Evolutionary conservation across 1,140 invertebrate species (phyloP).

Genomic region (Pseudomyrmex sp.): DNA sequence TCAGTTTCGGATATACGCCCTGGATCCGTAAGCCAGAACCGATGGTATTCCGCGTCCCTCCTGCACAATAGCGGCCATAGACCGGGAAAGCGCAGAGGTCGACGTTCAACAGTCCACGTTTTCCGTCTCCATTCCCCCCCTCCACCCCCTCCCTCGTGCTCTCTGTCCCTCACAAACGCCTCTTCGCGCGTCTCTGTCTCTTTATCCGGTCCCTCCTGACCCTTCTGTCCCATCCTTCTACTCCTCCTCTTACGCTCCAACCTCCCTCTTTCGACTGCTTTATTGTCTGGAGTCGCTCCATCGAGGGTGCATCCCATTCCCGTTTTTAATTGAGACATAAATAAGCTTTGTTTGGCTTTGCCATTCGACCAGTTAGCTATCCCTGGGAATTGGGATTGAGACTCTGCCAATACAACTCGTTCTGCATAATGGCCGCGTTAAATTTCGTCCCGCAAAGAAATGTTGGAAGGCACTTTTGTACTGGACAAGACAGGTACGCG

Average conservation of each 20-base stretch:
- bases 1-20: constrained; percentile 82
- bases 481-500: constrained; percentile 52
- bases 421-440: constrained; percentile 84
- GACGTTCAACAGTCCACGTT: constrained; percentile 84
- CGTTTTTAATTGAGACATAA: constrained; percentile 86
- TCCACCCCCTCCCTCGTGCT: constrained; percentile 43
- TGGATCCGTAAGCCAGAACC: constrained; percentile 77
- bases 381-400: constrained; percentile 85
- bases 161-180: constrained; percentile 53
- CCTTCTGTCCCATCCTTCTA: constrained; percentile 54
- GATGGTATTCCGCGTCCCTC: constrained; percentile 70
- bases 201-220: constrained; percentile 56
- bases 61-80: constrained; percentile 55
- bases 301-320: constrained; percentile 86
- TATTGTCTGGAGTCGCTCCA: constrained; percentile 85
- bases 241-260: constrained; percentile 37
- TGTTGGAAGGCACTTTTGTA: constrained; percentile 17
- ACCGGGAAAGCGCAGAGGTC: constrained; percentile 81
- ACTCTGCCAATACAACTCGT: constrained; percentile 84
- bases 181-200: constrained; percentile 59
- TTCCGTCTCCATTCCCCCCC: constrained; percentile 80
- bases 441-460: constrained; percentile 77
- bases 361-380: constrained; percentile 80
- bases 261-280: constrained; percentile 82
- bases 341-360: constrained; percentile 86